phyloP scores from a whole-genome alignment of 2,113 vertebrate genomes.

The Antigone vipio region DNA sequence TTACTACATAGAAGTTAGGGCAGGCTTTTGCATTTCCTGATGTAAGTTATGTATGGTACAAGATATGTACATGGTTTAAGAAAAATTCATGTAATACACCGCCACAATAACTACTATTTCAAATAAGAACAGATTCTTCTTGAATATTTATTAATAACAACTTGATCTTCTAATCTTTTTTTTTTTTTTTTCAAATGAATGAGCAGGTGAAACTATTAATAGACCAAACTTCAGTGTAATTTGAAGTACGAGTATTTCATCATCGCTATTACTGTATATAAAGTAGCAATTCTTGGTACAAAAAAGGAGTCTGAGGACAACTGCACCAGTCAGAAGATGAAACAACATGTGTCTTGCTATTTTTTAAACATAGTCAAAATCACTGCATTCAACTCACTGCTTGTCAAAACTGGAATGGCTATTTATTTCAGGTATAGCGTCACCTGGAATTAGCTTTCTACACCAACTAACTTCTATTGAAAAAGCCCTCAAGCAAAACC shows the following conservation, averaged over 20 bases:
- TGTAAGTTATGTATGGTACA: not conserved
- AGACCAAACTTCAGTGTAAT: not conserved
- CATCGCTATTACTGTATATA: not conserved
- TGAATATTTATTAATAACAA: not conserved
- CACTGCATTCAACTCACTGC: not conserved
- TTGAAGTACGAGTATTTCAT: not conserved
- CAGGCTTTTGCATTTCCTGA: not conserved
- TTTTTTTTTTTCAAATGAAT: not conserved
- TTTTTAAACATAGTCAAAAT: not conserved
- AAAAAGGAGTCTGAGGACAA: not conserved
- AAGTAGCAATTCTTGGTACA: not conserved
- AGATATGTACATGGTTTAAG: not conserved
- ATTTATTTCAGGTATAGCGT: not conserved
- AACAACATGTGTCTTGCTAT: not conserved
- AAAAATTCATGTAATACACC: not conserved
- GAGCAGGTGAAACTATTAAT: not conserved
- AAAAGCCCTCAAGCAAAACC: not conserved
- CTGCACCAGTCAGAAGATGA: not conserved
- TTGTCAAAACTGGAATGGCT: not conserved
- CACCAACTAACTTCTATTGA: not conserved
- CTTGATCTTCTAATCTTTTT: not conserved
- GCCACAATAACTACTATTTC: not conserved
- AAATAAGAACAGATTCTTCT: not conserved
- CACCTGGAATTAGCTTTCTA: not conserved
- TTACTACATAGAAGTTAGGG: not conserved